Conservation (phyloP, 1,140 invertebrate species). For the Amyelois transitella region DNA sequence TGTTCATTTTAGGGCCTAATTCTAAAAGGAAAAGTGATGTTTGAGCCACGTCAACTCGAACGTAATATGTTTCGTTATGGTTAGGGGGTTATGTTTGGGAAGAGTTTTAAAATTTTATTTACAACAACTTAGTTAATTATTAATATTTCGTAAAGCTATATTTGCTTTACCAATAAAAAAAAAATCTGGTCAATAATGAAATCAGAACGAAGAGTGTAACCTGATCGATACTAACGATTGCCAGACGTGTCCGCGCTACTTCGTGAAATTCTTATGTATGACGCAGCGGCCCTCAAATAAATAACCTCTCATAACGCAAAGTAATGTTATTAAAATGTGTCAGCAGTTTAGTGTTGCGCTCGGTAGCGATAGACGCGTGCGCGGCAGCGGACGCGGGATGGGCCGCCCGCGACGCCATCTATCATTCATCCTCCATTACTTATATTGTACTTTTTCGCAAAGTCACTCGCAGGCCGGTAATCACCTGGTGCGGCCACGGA, state of each 20-base stretch:
- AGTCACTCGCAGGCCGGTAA: slow-evolving; percentile 72
- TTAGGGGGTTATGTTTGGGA: too few relatives aligned
- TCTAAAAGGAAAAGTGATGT: neutral
- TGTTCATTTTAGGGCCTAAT: neutral
- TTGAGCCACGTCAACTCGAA: neutral
- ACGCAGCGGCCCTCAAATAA: slow-evolving; percentile 61
- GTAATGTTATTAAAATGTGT: slow-evolving; percentile 74
- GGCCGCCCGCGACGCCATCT: slow-evolving; percentile 50
- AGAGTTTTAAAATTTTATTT: too few relatives aligned
- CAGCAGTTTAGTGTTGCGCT: slow-evolving; percentile 60
- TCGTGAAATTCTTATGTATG: slow-evolving; percentile 70
- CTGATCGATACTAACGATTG: slow-evolving; percentile 55
- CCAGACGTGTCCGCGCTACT: slow-evolving; percentile 52
- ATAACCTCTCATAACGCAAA: slow-evolving; percentile 64
- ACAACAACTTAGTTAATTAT: too few relatives aligned
- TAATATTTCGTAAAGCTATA: too few relatives aligned
- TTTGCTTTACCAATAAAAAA: too few relatives aligned
- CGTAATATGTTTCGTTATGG: neutral
- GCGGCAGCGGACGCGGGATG: slow-evolving; percentile 25
- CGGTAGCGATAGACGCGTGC: slow-evolving; percentile 27
- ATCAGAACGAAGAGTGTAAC: slow-evolving; percentile 45
- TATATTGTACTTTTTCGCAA: slow-evolving; percentile 74
- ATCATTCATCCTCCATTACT: slow-evolving; percentile 74
- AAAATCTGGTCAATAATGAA: slow-evolving; percentile 42
- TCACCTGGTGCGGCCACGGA: slow-evolving; percentile 69